Percentiles rank a stretch among this genome's conserved stretches.
Conservation (phyloP, 2,888 invertebrate genomes). For the Notocelia uddmanniana region DNA sequence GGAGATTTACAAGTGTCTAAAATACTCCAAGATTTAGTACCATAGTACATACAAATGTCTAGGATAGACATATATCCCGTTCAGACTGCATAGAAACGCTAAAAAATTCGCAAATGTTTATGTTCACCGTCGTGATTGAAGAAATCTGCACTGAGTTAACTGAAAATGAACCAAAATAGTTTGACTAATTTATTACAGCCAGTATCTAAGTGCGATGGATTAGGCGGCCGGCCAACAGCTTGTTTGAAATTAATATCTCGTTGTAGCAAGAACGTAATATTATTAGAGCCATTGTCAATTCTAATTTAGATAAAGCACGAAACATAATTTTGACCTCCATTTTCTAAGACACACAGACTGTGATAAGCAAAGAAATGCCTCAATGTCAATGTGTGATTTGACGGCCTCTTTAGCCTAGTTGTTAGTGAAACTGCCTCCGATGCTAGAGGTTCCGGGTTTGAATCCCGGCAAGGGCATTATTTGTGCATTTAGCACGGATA, state of each 20-base stretch:
- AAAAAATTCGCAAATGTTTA: constrained; percentile 9
- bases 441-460: too few relatives aligned
- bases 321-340: constrained; percentile 3
- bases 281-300: constrained; percentile 46
- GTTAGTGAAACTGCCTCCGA: too few relatives aligned
- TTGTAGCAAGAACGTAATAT: constrained; percentile 63
- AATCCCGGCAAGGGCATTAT: too few relatives aligned
- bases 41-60: too few relatives aligned
- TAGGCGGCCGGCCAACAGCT: constrained; percentile 75
- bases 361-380: too few relatives aligned
- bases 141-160: constrained; percentile 46
- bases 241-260: constrained; percentile 70
- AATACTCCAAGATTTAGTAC: neutral
- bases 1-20: neutral
- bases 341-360: neutral
- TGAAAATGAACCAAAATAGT: constrained; percentile 71
- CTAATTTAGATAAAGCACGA: constrained; percentile 36
- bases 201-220: constrained; percentile 69
- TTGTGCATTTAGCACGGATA: too few relatives aligned
- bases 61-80: neutral
- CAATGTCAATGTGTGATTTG: too few relatives aligned
- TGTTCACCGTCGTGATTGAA: constrained; percentile 7
- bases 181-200: constrained; percentile 67
- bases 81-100: neutral
- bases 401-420: too few relatives aligned